A percentile compares a stretch with the other conserved stretches of the same genome.
Conservation (phyloP, 2,888 invertebrate genomes). For the Troides oblongomaculatus region DNA sequence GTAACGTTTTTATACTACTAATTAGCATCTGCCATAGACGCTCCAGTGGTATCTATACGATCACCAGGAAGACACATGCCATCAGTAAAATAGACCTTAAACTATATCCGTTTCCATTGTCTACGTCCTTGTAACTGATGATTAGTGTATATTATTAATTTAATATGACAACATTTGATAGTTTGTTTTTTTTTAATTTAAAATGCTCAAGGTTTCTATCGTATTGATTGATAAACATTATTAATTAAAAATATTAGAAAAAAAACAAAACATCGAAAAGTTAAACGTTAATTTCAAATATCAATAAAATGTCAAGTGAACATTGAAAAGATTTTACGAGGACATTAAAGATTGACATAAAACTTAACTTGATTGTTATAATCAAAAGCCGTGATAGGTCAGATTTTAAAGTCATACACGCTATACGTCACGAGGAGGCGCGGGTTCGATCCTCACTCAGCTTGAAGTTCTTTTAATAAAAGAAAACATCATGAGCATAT, state of each 20-base stretch:
- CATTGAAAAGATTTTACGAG: not conserved
- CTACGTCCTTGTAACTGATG: not conserved
- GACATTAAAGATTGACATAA: not conserved
- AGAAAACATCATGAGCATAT: no score
- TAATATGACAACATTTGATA: not conserved
- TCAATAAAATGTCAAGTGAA: not conserved
- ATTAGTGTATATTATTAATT: not conserved
- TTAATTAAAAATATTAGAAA: not conserved
- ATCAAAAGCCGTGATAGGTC: no score
- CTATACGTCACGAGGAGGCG: no score
- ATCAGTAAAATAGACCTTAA: not conserved
- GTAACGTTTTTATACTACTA: no score
- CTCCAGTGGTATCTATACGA: no score
- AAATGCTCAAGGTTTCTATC: not conserved
- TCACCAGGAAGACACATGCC: not conserved
- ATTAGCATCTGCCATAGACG: no score
- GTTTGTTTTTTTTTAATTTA: not conserved
- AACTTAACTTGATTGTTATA: no score
- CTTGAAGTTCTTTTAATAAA: no score
- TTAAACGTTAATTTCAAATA: not conserved
- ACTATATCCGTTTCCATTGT: not conserved
- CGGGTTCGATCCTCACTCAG: no score
- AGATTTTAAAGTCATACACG: no score
- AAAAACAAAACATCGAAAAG: not conserved
- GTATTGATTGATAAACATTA: not conserved